Conservation (phyloP, 2,888 invertebrate species). For the Zelleria hepariella region DNA sequence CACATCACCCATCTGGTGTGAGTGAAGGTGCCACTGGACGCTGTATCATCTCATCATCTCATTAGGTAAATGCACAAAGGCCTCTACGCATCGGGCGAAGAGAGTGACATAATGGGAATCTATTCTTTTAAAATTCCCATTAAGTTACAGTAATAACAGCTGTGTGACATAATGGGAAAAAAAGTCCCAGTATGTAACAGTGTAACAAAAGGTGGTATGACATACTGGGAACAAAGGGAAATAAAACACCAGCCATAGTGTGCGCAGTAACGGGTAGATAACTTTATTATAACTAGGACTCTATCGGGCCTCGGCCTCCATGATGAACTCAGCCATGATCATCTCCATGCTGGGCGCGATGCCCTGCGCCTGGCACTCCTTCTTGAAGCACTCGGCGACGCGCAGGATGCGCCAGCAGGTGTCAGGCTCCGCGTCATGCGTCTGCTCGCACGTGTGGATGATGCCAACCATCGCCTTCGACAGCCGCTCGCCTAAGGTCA, state of each 20-base stretch:
- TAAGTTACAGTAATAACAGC: too few species aligned
- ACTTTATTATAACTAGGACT: neutral
- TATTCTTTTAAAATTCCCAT: too few species aligned
- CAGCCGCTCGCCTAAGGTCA: constrained; percentile 33
- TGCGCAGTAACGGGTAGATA: neutral
- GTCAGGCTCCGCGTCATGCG: constrained; percentile 35
- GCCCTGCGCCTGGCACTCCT: constrained; percentile 26
- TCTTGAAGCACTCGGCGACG: constrained; percentile 53
- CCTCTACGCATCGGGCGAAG: neutral
- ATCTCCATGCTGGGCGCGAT: constrained; percentile 50
- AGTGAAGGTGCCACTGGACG: too few species aligned
- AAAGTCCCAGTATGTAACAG: too few species aligned
- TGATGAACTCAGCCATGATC: constrained; percentile 51
- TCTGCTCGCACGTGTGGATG: constrained; percentile 44
- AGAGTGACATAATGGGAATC: too few species aligned
- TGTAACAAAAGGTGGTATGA: neutral
- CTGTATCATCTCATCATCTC: too few species aligned
- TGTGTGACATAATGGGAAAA: too few species aligned
- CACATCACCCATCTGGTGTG: too few species aligned
- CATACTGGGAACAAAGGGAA: neutral
- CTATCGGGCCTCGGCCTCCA: constrained; percentile 35
- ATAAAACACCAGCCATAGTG: neutral
- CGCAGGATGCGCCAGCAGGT: constrained; percentile 55
- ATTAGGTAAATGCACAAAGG: neutral
- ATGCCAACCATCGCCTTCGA: constrained; percentile 39